Conservation (phyloP, 2,113 vertebrate species). For the Microtus richardsoni region DNA sequence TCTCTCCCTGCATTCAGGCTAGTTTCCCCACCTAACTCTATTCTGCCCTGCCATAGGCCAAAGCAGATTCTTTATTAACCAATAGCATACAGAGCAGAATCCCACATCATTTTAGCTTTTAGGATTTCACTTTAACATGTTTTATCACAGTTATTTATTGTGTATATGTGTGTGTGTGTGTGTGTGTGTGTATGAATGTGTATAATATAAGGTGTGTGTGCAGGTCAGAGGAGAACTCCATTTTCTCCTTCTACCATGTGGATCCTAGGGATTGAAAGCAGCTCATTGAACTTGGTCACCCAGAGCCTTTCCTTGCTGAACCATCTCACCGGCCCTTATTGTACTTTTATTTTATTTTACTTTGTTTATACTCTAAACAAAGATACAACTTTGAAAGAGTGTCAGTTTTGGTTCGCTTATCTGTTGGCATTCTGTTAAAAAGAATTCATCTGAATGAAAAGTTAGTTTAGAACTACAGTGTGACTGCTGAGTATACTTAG, state of each 20-base stretch:
- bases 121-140: neutral
- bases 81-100: too few species aligned
- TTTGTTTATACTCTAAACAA: neutral
- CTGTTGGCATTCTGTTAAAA: slow-evolving; percentile 43
- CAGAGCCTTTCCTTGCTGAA: neutral
- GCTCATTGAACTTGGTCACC: neutral
- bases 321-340: neutral
- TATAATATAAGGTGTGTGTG: neutral
- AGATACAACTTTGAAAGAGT: neutral
- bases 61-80: too few species aligned
- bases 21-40: too few species aligned
- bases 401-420: neutral
- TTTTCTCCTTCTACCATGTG: neutral
- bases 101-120: neutral
- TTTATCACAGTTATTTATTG: neutral
- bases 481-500: slow-evolving; percentile 31
- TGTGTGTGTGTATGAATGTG: neutral
- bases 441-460: neutral
- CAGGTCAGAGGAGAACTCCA: neutral
- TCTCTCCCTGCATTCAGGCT: too few species aligned
- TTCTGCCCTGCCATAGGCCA: too few species aligned
- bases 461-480: slow-evolving; percentile 16
- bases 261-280: neutral
- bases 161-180: neutral
- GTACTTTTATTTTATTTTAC: neutral